phyloP scores from a whole-genome alignment of 1,140 invertebrate species.

The Lordiphosa clarofinis region DNA sequence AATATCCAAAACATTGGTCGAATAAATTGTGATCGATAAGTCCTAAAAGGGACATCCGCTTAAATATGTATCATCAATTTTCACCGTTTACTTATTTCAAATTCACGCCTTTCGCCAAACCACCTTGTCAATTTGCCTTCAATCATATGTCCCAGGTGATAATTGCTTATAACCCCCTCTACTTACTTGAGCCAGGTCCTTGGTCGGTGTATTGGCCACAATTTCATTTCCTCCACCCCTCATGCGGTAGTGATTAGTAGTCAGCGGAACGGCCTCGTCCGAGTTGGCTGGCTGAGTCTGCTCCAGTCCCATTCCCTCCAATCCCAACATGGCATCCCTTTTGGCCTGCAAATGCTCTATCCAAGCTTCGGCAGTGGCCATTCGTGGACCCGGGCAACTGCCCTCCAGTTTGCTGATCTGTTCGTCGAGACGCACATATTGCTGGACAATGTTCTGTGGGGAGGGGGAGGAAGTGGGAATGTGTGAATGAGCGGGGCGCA shows the following conservation, averaged over 20 bases:
- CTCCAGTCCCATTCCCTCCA: conserved; percentile 32
- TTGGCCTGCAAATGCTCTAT: conserved; percentile 68
- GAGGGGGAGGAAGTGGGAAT: background rate
- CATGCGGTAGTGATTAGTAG: conserved; percentile 15
- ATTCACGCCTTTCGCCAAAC: no score
- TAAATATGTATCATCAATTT: no score
- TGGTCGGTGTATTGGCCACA: conserved; percentile 68
- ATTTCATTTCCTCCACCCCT: conserved; percentile 46
- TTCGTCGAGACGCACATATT: conserved; percentile 70
- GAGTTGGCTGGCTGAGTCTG: background rate
- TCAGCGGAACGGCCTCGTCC: conserved; percentile 10
- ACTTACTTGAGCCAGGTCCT: conserved; percentile 72
- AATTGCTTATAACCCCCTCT: conserved; percentile 14
- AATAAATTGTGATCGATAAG: no score
- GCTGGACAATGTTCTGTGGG: conserved; percentile 44
- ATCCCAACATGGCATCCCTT: conserved; percentile 57
- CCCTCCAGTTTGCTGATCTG: conserved; percentile 70
- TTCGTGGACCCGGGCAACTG: conserved; percentile 66
- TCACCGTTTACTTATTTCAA: no score
- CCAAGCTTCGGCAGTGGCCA: conserved; percentile 76
- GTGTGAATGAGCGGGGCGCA: background rate
- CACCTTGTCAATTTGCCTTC: background rate
- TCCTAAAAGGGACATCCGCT: no score
- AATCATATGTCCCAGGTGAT: conserved; percentile 5
- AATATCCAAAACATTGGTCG: no score